phyloP scores from a whole-genome alignment of 2,113 vertebrate genomes.

The Percina caprodes region DNA sequence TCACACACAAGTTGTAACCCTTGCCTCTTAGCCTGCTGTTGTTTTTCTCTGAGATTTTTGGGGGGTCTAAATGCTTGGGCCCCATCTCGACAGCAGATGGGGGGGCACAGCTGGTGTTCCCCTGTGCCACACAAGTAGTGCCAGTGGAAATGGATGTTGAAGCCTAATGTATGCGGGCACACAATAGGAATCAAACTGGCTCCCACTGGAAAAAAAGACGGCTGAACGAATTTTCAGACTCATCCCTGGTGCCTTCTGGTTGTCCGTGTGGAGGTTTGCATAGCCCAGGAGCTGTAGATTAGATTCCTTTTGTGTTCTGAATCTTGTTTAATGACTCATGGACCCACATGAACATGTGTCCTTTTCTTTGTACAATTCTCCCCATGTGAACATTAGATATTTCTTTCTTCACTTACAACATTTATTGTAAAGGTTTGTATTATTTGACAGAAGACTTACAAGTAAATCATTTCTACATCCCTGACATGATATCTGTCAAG shows the following conservation, averaged over 20 bases:
- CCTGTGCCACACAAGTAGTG: slow-evolving; percentile 53
- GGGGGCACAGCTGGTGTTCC: slow-evolving; percentile 78
- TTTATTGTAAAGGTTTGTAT: background rate
- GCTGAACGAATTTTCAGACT: slow-evolving; percentile 43
- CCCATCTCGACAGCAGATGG: slow-evolving; percentile 68
- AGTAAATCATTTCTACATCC: background rate
- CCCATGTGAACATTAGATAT: background rate
- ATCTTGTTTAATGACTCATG: slow-evolving; percentile 25
- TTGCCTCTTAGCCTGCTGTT: slow-evolving; percentile 45
- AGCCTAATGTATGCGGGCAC: slow-evolving; percentile 72
- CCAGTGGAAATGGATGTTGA: slow-evolving; percentile 68
- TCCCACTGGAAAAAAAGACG: background rate
- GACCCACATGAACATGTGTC: background rate
- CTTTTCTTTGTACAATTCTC: background rate
- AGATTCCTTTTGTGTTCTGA: slow-evolving; percentile 26
- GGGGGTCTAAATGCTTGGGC: slow-evolving; percentile 53
- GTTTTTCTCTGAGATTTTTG: slow-evolving; percentile 30
- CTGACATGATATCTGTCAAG: background rate
- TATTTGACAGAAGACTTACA: background rate
- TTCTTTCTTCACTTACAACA: background rate
- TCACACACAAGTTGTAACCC: slow-evolving; percentile 55
- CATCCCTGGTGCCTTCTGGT: slow-evolving; percentile 16
- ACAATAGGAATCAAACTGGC: slow-evolving; percentile 42
- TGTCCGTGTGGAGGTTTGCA: background rate
- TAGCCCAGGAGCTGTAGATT: slow-evolving; percentile 10